phyloP scores from a whole-genome alignment of 2,888 invertebrate genomes.

The Cephus rjabovi region DNA sequence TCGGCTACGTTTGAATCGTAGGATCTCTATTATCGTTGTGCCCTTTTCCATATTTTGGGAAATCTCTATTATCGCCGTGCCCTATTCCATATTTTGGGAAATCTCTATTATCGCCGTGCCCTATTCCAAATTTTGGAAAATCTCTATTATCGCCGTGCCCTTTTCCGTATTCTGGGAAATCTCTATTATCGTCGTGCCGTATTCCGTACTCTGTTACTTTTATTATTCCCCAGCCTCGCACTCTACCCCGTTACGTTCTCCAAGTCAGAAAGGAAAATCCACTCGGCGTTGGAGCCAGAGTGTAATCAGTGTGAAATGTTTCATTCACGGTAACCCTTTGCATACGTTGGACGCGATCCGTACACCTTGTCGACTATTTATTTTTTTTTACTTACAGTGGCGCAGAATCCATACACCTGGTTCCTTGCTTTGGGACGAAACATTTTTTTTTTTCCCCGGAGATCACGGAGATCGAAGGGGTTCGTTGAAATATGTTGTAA shows the following conservation, averaged over 20 bases:
- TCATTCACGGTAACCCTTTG: slow-evolving; percentile 42
- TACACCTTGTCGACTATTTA: slow-evolving; percentile 18
- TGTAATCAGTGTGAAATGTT: slow-evolving; percentile 56
- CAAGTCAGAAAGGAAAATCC: background rate
- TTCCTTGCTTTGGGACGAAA: background rate
- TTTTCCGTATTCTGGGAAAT: background rate
- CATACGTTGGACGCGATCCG: slow-evolving; percentile 36
- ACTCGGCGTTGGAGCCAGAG: slow-evolving; percentile 28
- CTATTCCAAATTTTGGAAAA: too few relatives aligned
- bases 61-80: too few relatives aligned
- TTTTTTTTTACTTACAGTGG: slow-evolving; percentile 31
- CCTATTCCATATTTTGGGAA: too few relatives aligned
- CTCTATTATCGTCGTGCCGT: background rate
- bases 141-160: too few relatives aligned
- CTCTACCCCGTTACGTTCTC: background rate
- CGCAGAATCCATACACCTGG: slow-evolving; percentile 10
- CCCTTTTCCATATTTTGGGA: background rate
- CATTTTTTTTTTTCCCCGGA: background rate
- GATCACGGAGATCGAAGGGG: background rate
- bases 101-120: too few relatives aligned
- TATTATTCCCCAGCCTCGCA: background rate
- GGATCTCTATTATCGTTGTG: background rate
- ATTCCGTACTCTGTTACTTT: background rate
- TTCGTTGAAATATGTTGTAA: background rate
- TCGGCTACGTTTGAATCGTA: background rate